Conservation (phyloP, 2,888 invertebrate species). For the Dryocosmus kuriphilus region DNA sequence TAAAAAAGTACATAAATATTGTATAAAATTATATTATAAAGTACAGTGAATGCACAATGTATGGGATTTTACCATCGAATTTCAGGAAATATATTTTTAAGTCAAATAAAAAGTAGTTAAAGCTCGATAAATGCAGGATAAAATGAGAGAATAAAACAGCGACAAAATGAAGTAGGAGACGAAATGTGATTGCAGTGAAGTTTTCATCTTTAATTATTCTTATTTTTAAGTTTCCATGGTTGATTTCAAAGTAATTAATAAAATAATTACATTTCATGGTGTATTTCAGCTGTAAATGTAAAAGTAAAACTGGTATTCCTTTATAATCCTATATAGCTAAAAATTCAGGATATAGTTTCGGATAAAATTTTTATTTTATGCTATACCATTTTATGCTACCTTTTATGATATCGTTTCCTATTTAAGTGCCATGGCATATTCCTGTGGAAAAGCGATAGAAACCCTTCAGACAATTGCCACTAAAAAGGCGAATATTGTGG, state of each 20-base stretch:
- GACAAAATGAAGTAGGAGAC: background rate
- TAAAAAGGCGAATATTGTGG: constrained; percentile 1
- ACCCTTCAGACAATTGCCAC: constrained; percentile 2
- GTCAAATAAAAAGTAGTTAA: too few relatives aligned
- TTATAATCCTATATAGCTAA: background rate
- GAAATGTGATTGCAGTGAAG: too few relatives aligned
- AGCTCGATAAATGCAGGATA: background rate
- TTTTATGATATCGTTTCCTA: constrained; percentile 27
- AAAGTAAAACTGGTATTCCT: background rate
- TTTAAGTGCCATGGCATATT: background rate
- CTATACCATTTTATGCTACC: background rate
- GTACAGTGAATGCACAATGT: background rate
- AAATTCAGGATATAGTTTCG: background rate
- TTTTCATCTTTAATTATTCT: too few relatives aligned
- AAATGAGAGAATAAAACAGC: background rate
- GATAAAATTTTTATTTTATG: background rate
- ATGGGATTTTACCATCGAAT: too few relatives aligned
- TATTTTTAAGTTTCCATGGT: too few relatives aligned
- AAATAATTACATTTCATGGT: background rate
- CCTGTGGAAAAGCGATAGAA: background rate
- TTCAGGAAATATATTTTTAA: background rate
- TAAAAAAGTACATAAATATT: background rate
- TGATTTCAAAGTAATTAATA: too few relatives aligned
- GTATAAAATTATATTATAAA: background rate
- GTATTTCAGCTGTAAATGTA: background rate